These are phyloP conservation scores for Heterochromis multidens DNA, from an alignment of 2,113 vertebrate species.

Conservation along the genomic window DNA sequence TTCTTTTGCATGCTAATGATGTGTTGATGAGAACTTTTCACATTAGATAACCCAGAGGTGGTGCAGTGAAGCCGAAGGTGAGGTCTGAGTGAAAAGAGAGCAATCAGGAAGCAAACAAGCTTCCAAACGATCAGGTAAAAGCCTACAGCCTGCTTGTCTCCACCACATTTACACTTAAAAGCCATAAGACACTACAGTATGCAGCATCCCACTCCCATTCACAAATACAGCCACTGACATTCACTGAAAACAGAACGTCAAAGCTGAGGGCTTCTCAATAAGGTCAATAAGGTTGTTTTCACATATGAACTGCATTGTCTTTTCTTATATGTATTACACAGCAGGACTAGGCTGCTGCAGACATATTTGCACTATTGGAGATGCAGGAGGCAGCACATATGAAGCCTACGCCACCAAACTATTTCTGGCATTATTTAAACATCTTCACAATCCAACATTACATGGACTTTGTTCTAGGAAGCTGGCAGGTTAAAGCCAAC, in stretches of 20 bases:
- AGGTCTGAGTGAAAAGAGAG: neutral
- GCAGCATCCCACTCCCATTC: neutral
- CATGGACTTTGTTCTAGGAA: no score
- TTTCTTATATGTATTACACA: no score
- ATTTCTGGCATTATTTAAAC: no score
- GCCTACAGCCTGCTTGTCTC: neutral
- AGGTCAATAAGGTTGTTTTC: no score
- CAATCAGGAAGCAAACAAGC: neutral
- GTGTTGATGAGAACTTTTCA: neutral
- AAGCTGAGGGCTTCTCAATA: neutral
- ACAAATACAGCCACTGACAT: neutral
- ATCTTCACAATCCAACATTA: no score
- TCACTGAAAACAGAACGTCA: neutral
- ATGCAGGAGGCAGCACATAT: no score
- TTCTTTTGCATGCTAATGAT: constrained; percentile 6
- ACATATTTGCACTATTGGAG: no score
- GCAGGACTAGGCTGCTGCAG: no score
- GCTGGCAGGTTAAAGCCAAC: no score
- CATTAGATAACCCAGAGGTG: neutral
- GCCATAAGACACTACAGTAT: neutral
- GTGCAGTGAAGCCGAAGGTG: neutral
- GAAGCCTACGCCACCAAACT: no score
- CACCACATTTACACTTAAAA: neutral
- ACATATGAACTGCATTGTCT: no score
- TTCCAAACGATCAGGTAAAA: neutral